Evolutionary conservation across 2,113 vertebrate genomes (phyloP), one percentile per base, ranked within the genome.

Genomic region (Myxocyprinus asiaticus): DNA sequence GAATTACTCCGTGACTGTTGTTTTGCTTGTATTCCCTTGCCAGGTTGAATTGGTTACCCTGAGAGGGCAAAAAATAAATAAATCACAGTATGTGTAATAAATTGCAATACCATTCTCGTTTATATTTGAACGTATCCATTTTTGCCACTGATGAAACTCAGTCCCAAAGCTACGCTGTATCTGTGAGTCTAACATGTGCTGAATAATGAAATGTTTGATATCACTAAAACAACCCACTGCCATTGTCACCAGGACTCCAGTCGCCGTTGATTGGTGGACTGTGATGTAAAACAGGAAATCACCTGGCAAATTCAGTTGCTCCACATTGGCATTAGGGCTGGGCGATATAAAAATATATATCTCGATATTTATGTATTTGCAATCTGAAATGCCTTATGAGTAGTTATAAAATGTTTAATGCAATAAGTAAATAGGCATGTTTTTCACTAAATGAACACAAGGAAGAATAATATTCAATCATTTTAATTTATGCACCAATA

Each of bases 151-250:
- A 89, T 89, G 91, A 88, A 89, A 90, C 88, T 85, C 77, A 83
- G 90, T 88, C 87, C 85, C 84, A 88, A 87, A 88, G 85, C 89
- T 88, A 89, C 87, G 87, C 89, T 90, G 85, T 89, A 86, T 88
- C 90, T 90, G 82, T 55, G 59, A 73, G 78, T 64, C 70, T 89
- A 90, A 87, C 87, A 82, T 84, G 82, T 53, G 86, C 86, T 92
- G 88, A 92, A 92, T 92, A 92, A 93, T 92, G 92, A 90, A 92
- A 88, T 78, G 85, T 87, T 83, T 87, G 85, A 86, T 86, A 87
- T 89, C 85, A 88, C 90, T 83, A 71, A 10, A n/a, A 82, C 85
- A 88, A 80, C 77, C 86, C 86, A 84, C 87, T 86, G 84, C 62
- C n/a, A n/a, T n/a, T 71, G 62, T 56, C 33, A 79, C 9, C 2